phyloP scores from a whole-genome alignment of 2,888 invertebrate genomes.

The Acleris laterana region DNA sequence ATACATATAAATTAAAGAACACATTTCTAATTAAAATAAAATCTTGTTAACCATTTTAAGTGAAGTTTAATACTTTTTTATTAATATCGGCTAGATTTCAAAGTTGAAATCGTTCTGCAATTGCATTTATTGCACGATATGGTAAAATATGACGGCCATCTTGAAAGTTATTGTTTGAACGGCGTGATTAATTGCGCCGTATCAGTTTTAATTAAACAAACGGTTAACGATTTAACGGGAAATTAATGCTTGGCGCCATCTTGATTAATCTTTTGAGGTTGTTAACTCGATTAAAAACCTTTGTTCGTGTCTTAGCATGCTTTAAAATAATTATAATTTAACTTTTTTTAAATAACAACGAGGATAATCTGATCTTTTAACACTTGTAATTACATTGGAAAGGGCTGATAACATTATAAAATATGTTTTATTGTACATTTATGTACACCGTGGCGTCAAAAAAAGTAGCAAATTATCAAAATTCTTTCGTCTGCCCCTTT shows the following conservation, averaged over 20 bases:
- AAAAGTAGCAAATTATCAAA: no score
- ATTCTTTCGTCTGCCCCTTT: no score
- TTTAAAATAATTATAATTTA: no score
- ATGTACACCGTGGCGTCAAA: no score
- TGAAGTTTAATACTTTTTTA: neutral
- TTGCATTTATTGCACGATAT: conserved; percentile 7
- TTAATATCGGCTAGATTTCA: neutral
- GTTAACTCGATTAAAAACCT: conserved; percentile 6
- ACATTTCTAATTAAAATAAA: no score
- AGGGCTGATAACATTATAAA: no score
- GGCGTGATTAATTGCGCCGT: conserved; percentile 12
- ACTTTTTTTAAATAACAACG: neutral
- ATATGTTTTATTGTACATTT: no score
- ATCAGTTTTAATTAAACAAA: conserved; percentile 25
- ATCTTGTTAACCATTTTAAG: no score
- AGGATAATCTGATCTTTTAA: neutral
- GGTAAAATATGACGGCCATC: conserved; percentile 6
- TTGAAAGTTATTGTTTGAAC: conserved; percentile 23
- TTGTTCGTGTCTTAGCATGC: neutral
- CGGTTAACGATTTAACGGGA: conserved; percentile 6
- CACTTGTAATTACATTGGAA: no score
- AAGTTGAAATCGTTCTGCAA: neutral
- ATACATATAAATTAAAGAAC: no score
- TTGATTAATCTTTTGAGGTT: conserved; percentile 21
- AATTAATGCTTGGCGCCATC: conserved; percentile 3